Evolutionary conservation across 2,113 vertebrate species (phyloP).

Genomic region (Apaloderma vittatum): DNA sequence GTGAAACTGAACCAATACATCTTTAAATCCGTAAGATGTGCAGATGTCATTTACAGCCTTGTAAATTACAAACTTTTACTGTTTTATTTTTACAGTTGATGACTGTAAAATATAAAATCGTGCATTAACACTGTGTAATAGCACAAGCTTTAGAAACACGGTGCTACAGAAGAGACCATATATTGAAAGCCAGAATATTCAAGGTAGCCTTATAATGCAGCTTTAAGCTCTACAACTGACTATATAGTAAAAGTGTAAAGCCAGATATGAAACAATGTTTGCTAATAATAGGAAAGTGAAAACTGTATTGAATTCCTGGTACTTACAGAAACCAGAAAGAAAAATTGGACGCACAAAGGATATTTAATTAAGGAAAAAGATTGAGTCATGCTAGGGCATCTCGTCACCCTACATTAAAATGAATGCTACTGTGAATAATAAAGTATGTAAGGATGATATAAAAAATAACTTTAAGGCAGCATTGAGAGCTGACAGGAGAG

Average conservation of each 20-base stretch:
- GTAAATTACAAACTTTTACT: conserved; percentile 73
- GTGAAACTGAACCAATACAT: conserved; percentile 46
- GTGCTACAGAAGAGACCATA: conserved; percentile 18
- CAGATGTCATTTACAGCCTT: conserved; percentile 59
- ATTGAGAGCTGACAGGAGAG: background rate
- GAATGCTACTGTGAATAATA: background rate
- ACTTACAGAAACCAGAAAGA: background rate
- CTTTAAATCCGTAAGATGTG: conserved; percentile 62
- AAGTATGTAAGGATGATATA: background rate
- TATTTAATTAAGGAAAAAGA: conserved; percentile 50
- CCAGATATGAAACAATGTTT: conserved; percentile 45
- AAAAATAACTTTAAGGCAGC: conserved; percentile 40
- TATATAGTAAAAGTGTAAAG: conserved; percentile 70
- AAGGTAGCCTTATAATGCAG: conserved; percentile 44
- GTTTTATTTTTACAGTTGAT: conserved; percentile 64
- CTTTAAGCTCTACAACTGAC: conserved; percentile 42
- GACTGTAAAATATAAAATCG: conserved; percentile 62
- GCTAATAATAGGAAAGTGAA: conserved; percentile 57
- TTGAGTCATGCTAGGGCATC: conserved; percentile 17
- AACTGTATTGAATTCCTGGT: conserved; percentile 39
- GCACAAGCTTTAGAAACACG: conserved; percentile 34
- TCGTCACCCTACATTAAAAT: conserved; percentile 33
- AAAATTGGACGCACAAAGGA: background rate
- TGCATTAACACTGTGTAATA: conserved; percentile 64
- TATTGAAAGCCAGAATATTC: conserved; percentile 52